Base-by-base conservation (phyloP, 2,113 vertebrate species). In the Prunella himalayana region DNA sequence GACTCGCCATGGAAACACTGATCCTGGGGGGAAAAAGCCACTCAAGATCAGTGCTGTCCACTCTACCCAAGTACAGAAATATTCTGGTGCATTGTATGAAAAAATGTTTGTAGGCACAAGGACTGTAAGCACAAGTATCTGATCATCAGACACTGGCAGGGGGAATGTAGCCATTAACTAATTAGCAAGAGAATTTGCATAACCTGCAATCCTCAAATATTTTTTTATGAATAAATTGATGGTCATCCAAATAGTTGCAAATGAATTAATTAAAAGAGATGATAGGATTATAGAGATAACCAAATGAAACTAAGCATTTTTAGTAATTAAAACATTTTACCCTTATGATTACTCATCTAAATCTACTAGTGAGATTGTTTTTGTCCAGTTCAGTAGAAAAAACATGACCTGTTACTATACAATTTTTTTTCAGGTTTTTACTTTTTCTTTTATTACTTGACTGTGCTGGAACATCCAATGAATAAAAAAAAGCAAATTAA, bases 1-100 rank as follows among this genome's bases (percentile, higher is more conserved):
- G 72, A 95, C 94, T 96, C 3, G 9, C 88, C 80, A 81, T 92
- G 92, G 95, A 94, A 96, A 96, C 92, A 82, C 82, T 88, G 92
- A 71, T 95, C 80, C 80, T 87, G 69, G 20, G 60, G 76, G 50
- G 49, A 6, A 81, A 84, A 93, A 95, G 72, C 77, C 80, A 86
- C 92, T 94, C 88, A 86, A 93, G 64, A 93, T 92, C 93, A 91
- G 69, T 64, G 82, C 88, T 92, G 88, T 65, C 94, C 88, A 90
- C 83, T 94, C 95, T 64, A 8, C 0, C 10, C 44, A 82, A 93
- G 64, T 57, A 79, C 65, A 93, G 80, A 88, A 75, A 50, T 49
- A 13, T 90, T 81, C 47, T 35, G 71, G 25, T 33, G 41, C 56
- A 68, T 82, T 92, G 76, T 78, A 64, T 30, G 56, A 84, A 83